These are phyloP conservation scores for Cheilosia grossa DNA, from an alignment of 2,888 invertebrate species.

Conservation along the genomic window DNA sequence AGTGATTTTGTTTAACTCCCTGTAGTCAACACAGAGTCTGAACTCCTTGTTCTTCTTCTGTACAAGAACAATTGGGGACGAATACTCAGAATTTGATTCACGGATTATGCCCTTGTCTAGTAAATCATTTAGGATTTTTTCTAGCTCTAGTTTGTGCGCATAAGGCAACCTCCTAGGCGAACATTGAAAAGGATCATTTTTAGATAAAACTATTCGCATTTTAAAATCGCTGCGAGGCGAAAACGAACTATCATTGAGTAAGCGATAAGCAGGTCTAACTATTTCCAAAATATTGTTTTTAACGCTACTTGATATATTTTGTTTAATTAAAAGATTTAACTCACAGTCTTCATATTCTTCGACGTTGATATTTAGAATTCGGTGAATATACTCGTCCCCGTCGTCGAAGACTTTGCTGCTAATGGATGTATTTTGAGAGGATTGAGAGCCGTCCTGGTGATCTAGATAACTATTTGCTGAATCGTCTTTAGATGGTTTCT, in stretches of 20 bases:
- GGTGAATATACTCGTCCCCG: not conserved
- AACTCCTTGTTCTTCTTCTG: no score
- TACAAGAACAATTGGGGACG: no score
- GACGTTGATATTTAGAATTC: conserved; percentile 14
- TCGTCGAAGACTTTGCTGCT: not conserved
- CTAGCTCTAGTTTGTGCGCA: conserved; percentile 3
- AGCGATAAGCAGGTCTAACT: no score
- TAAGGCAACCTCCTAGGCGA: no score
- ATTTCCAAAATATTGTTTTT: no score
- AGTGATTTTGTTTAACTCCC: no score
- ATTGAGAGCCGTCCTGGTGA: not conserved
- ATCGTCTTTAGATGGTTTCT: not conserved
- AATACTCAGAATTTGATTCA: not conserved
- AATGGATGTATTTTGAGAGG: not conserved
- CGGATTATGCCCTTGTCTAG: conserved; percentile 4
- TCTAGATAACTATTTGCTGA: not conserved
- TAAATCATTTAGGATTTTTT: conserved; percentile 29
- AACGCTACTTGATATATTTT: no score
- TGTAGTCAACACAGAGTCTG: no score
- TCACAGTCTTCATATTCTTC: conserved; percentile 1
- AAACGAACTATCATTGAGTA: no score
- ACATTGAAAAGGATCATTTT: no score
- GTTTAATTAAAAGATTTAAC: not conserved
- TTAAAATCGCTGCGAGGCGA: no score
- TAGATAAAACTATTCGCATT: no score